Base-by-base conservation (phyloP, 2,888 invertebrate species). In the Clivina fossor region DNA sequence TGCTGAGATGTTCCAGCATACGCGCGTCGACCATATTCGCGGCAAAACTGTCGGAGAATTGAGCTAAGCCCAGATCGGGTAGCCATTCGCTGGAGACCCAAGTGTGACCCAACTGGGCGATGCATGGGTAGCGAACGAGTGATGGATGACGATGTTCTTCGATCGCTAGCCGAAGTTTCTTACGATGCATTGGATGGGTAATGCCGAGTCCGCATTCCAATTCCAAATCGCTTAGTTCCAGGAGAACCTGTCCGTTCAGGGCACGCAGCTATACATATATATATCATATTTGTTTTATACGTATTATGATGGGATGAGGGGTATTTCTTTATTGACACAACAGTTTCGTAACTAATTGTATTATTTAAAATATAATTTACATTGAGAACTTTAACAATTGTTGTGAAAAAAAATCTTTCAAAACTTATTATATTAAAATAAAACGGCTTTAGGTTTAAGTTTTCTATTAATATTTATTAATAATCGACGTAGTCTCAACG, bases 21-120 rank as follows among this genome's bases (percentile, higher is more conserved):
- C 95, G 81, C 2, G 94, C 95, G 73, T 96, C 95, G 15, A 96
- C 92, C 74, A 95, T 81, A 67, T 89, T 93, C 35, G 88, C 86
- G 61, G 93, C 82, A 73, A 95, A 95, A 44, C 85, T 86, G 66
- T 93, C 90, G 0, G 89, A 86, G 72, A 94, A 94, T 78, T 86
- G 86, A 7, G 92, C 84, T 53, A 96, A 76, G 55, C 95, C 95
- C 47, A 96, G 81, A 70, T 94, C 93, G 1, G 92, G 90, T 63
- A 96, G 75, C 93, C 94, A 95, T 70, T 93, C 92, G 46, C 90
- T 88, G 20, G 92, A 89, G 24, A 95, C 93, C 94, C 95, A 96
- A 13, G 90, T 90, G 73, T 94, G 93, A 43, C 89, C 88, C 59
- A 95, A 79, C 68, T 90, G 88, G 8, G 89, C 88, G 64, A 93